Evolutionary conservation across 1,140 invertebrate genomes (phyloP), one percentile per base, ranked within the genome.

Genomic region (Dinothrombium tinctorium): DNA sequence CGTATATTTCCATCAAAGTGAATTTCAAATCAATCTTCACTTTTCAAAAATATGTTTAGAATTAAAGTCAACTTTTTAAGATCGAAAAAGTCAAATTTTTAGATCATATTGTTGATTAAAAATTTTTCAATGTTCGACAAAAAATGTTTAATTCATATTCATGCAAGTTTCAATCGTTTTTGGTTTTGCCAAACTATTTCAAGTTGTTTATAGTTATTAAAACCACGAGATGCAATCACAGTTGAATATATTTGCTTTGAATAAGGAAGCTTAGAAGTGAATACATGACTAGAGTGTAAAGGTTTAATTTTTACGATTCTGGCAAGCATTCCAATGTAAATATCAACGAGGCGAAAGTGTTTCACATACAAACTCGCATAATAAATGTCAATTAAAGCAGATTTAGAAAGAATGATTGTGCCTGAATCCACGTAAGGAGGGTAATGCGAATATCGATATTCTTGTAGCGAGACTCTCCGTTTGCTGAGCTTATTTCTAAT

Each of bases 381-480:
- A 19, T 50, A 51, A 20, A 53, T 28, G 20, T 53, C 50, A 28
- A 39, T 36, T 9, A 53, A n/a, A n/a, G 52, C 44, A 50, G 69
- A 64, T 46, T 67, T 70, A 0, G 81, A 82, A 4, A 89, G 43
- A 9, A 87, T 59, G 50, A 76, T 82, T 14, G 78, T 71, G 4
- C 83, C 86, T 2, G 79, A 83, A 1, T 83, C 81, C 0, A 86
- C 67, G 59, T 89, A 92, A 0, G 80, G 73, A n/a, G 86, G 84
- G 74, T 79, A 87, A 43, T 67, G 63, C 51, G 80, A 53, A 56
- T 71, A 92, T 0, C 78, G 77, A 57, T 90, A 90, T 55, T 90
- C 84, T 17, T 68, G 59, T 1, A 87, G 56, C 0, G 76, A 64
- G 17, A 89, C 67, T 52, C 79, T 78, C 82, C 83, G 90, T 56